Evolutionary conservation across 1,140 invertebrate species (phyloP), one percentile per base, ranked within the genome.

Genomic region (Zaprionus tsacasi): DNA sequence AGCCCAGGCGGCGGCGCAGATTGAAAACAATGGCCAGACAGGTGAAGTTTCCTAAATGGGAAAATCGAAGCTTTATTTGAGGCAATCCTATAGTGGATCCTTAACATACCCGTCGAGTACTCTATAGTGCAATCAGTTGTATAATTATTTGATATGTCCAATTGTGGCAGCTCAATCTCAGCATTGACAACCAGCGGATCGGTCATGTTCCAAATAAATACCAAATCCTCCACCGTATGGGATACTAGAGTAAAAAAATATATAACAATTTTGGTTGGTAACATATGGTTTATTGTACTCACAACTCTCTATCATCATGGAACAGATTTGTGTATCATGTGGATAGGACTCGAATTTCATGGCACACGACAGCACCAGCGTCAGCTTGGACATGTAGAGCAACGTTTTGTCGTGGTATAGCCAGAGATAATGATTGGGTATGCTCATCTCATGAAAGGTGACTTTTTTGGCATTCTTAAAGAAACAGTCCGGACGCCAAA

Each of bases 341-440:
- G 97, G 97, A 93, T 98, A 98, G 0, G 97, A 96, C 88, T 98
- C 96, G 83, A 98, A 98, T 93, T 98, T 98, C 97, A 98, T 98
- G 10, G 97, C 97, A 93, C 97, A 98, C 0, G 97, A 98, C 8
- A 98, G 93, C 1, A 98, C 96, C 65, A 98, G 90, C 1, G 97
- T 98, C 72, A 98, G 97, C 96, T 98, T 98, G 25, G 96, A 97
- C 97, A 98, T 98, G 91, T 98, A 98, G 25, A 98, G 94, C 59
- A 98, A 92, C 0, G 97, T 98, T 92, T 98, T 98, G 86, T 98
- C 97, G 90, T 97, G 96, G 91, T 98, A 98, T 45, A 98, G 92
- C 97, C 97, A 98, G 3, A 98, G 93, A 93, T 98, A 98, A 93
- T 98, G 97, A 93, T 98, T 98, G 0, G 97, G 97, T 92, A 98